Evolutionary conservation across 1,140 invertebrate species (phyloP).

Genomic region (Saxidomus purpurata): DNA sequence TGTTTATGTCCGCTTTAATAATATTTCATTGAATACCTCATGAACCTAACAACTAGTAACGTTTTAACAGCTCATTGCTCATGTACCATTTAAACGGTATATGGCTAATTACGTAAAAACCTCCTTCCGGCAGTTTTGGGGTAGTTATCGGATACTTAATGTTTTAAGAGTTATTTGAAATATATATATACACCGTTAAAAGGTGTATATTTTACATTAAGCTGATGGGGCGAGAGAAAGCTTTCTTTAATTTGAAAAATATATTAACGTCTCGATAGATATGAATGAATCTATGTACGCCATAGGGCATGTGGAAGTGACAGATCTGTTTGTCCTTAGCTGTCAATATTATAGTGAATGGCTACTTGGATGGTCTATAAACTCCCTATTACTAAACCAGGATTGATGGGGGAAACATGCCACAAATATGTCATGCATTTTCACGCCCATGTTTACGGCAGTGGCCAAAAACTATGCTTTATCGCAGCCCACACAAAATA

Average conservation of each 20-base stretch:
- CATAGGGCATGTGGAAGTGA: constrained; percentile 6
- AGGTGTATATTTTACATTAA: constrained; percentile 12
- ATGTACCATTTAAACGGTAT: too few relatives aligned
- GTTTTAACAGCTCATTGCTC: too few relatives aligned
- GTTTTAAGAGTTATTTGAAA: too few relatives aligned
- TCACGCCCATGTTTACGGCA: constrained; percentile 16
- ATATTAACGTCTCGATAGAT: background rate
- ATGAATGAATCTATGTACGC: background rate
- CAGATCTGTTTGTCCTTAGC: background rate
- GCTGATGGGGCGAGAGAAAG: background rate
- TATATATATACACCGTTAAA: background rate
- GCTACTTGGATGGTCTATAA: background rate
- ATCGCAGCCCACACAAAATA: background rate
- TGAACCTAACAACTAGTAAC: too few relatives aligned
- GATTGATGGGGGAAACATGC: background rate
- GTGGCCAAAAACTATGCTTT: background rate
- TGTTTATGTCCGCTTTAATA: too few relatives aligned
- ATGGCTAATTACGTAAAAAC: too few relatives aligned
- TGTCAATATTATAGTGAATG: constrained; percentile 22
- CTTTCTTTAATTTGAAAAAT: too few relatives aligned
- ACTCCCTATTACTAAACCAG: background rate
- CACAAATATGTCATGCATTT: constrained; percentile 35
- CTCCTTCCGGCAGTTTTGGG: too few relatives aligned
- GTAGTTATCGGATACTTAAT: too few relatives aligned
- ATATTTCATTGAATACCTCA: too few relatives aligned